Conservation (phyloP, 2,888 invertebrate genomes). For the Apodemia hepburni region DNA sequence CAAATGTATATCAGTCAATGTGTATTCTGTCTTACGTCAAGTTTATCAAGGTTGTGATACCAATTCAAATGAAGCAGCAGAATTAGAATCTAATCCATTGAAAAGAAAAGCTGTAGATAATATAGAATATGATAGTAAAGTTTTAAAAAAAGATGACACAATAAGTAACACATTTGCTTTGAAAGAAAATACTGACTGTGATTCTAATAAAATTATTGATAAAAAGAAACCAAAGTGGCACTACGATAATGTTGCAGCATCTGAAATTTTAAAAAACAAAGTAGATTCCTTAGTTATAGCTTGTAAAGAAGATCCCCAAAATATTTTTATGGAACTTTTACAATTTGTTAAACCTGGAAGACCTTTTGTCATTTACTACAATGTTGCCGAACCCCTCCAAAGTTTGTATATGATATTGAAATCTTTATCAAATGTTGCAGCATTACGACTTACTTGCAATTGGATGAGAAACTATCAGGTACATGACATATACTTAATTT, state of each 20-base stretch:
- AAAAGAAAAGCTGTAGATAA: conserved; percentile 49
- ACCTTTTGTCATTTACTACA: conserved; percentile 92
- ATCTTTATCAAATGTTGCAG: conserved; percentile 84
- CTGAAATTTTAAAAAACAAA: conserved; percentile 80
- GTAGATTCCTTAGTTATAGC: conserved; percentile 89
- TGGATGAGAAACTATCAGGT: conserved; percentile 96
- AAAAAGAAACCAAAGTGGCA: conserved; percentile 84
- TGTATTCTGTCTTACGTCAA: conserved; percentile 86
- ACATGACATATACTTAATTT: neutral
- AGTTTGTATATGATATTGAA: conserved; percentile 91
- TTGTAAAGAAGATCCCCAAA: conserved; percentile 92
- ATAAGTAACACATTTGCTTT: conserved; percentile 25
- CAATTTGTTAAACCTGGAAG: conserved; percentile 90
- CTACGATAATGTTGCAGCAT: conserved; percentile 83
- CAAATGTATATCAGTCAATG: conserved; percentile 87
- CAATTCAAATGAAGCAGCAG: conserved; percentile 41
- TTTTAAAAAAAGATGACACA: conserved; percentile 42
- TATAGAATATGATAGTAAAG: conserved; percentile 44
- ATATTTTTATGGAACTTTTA: conserved; percentile 86
- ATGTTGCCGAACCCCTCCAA: conserved; percentile 90
- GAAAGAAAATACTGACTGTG: conserved; percentile 25
- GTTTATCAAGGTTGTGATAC: conserved; percentile 81
- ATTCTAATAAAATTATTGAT: conserved; percentile 26
- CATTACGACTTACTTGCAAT: conserved; percentile 89
- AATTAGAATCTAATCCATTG: conserved; percentile 41